A percentile compares a stretch with the other conserved stretches of the same genome.
phyloP scores from a whole-genome alignment of 2,888 invertebrate species.

The Onthophagus sagittarius region DNA sequence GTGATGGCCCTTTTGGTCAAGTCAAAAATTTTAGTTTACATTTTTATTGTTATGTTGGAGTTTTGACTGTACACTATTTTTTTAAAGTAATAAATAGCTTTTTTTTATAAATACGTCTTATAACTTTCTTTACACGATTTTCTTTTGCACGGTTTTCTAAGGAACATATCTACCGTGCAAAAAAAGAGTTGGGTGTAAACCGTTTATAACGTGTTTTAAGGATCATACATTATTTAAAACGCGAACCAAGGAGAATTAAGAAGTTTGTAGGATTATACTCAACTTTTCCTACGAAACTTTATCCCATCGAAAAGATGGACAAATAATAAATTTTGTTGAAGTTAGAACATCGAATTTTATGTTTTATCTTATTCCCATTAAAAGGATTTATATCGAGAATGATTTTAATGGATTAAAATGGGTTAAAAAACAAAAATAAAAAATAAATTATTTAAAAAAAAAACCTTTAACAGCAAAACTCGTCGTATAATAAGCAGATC shows the following conservation, averaged over 20 bases:
- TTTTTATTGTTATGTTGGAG: no score
- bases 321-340: not conserved
- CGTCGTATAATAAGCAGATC: conserved; percentile 57
- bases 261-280: not conserved
- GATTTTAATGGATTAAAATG: not conserved
- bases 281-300: not conserved
- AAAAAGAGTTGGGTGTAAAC: no score
- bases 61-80: no score
- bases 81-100: no score
- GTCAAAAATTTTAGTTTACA: no score
- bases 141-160: no score
- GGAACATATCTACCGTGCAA: no score
- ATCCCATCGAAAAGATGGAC: not conserved
- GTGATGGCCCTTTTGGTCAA: no score
- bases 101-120: no score
- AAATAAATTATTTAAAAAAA: not conserved
- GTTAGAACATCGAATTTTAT: not conserved
- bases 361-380: not conserved
- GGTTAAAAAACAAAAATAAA: not conserved
- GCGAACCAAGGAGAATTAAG: not conserved
- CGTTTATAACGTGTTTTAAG: no score
- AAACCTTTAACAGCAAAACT: conserved; percentile 63
- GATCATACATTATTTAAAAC: not conserved
- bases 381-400: not conserved
- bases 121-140: no score